A percentile compares a stretch with the other conserved stretches of the same genome.
phyloP scores from a whole-genome alignment of 2,113 vertebrate genomes.

The Otolemur garnettii region DNA sequence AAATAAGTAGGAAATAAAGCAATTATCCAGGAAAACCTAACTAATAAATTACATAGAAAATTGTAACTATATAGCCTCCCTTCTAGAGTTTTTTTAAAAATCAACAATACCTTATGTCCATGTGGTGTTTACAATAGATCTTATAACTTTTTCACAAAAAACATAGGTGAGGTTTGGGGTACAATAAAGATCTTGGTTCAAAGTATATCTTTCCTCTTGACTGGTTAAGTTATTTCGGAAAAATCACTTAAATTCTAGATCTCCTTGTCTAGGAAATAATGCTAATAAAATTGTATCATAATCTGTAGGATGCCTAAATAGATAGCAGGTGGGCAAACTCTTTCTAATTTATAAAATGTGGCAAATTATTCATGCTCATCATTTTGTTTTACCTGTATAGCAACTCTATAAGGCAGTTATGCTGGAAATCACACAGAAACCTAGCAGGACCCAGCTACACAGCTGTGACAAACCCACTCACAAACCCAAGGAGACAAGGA shows the following conservation, averaged over 20 bases:
- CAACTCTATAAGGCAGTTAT: not conserved
- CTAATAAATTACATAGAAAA: not conserved
- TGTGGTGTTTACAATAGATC: not conserved
- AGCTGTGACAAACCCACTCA: not conserved
- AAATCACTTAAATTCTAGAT: not conserved
- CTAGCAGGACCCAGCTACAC: not conserved
- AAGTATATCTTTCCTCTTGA: not conserved
- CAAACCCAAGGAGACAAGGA: not conserved
- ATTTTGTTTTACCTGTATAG: not conserved
- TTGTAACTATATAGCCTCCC: not conserved
- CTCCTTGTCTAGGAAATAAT: not conserved
- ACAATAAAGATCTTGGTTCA: not conserved
- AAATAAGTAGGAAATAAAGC: constrained; percentile 1
- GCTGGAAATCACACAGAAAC: not conserved
- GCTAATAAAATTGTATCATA: not conserved
- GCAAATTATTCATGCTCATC: not conserved
- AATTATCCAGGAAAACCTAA: constrained; percentile 1
- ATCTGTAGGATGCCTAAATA: not conserved
- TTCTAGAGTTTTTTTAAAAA: not conserved
- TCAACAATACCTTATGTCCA: not conserved
- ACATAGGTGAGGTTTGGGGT: not conserved
- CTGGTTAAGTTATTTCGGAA: constrained; percentile 9
- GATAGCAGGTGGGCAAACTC: not conserved
- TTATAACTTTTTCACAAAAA: not conserved
- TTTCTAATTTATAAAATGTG: not conserved